A percentile compares a stretch with the other conserved stretches of the same genome.
Conservation (phyloP, 2,888 invertebrate genomes). For the Synanthedon myopaeformis region DNA sequence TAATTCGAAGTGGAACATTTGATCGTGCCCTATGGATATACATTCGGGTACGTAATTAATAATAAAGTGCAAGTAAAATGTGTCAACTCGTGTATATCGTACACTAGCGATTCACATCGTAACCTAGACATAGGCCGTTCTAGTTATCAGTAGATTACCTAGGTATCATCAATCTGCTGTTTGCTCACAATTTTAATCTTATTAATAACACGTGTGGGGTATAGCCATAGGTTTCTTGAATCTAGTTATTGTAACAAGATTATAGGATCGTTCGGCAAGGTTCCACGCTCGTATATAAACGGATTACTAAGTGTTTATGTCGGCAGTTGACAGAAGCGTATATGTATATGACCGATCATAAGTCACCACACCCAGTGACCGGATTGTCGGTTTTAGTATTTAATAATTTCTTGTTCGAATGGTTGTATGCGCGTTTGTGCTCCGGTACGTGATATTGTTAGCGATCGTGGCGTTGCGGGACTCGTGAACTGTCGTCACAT, state of each 20-base stretch:
- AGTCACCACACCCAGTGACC: conserved; percentile 74
- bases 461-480: conserved; percentile 23
- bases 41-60: conserved; percentile 67
- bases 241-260: conserved; percentile 85
- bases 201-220: conserved; percentile 76
- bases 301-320: conserved; percentile 72
- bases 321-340: conserved; percentile 74
- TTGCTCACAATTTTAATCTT: conserved; percentile 75
- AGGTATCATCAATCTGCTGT: conserved; percentile 71
- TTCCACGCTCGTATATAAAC: conserved; percentile 71
- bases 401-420: conserved; percentile 63
- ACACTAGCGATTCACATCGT: conserved; percentile 54
- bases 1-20: conserved; percentile 68
- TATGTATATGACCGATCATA: conserved; percentile 73
- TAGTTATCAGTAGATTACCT: conserved; percentile 72
- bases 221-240: conserved; percentile 79
- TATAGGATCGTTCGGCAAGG: conserved; percentile 73
- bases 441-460: conserved; percentile 52
- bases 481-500: conserved; percentile 28
- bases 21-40: conserved; percentile 72
- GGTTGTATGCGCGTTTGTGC: conserved; percentile 58
- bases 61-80: conserved; percentile 38
- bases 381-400: conserved; percentile 70
- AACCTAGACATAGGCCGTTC: conserved; percentile 75
- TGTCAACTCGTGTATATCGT: conserved; percentile 29